phyloP scores from a whole-genome alignment of 1,140 invertebrate species.

The Melitaea cinxia region DNA sequence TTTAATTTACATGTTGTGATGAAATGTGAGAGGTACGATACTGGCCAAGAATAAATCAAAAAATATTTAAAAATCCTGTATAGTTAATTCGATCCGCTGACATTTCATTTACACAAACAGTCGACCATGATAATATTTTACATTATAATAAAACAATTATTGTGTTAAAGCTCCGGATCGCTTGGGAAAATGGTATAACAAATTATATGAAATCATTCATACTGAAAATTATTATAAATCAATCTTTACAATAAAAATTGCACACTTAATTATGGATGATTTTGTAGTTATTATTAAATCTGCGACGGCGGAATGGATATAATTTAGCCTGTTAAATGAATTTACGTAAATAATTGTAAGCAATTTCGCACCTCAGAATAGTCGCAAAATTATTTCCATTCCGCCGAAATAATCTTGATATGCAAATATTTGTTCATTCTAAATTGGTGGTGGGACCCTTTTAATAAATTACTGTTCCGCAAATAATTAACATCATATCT shows the following conservation, averaged over 20 bases:
- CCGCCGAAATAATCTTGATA: slow-evolving; percentile 46
- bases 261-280: slow-evolving; percentile 39
- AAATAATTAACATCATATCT: slow-evolving; percentile 28
- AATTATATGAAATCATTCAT: slow-evolving; percentile 50
- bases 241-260: slow-evolving; percentile 9
- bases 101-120: slow-evolving; percentile 32
- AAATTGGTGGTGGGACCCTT: slow-evolving; percentile 57
- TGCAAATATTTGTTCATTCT: slow-evolving; percentile 48
- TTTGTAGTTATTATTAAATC: slow-evolving; percentile 42
- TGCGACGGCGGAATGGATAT: slow-evolving; percentile 42
- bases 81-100: slow-evolving; percentile 27
- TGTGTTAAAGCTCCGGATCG: slow-evolving; percentile 31
- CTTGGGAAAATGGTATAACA: slow-evolving; percentile 40
- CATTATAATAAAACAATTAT: slow-evolving; percentile 35
- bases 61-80: background rate
- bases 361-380: slow-evolving; percentile 44
- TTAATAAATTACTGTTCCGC: slow-evolving; percentile 33
- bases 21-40: slow-evolving; percentile 51
- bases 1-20: slow-evolving; percentile 38
- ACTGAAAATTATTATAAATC: slow-evolving; percentile 17
- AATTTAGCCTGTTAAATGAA: slow-evolving; percentile 44
- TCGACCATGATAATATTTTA: slow-evolving; percentile 20
- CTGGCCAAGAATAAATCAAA: background rate
- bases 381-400: slow-evolving; percentile 45
- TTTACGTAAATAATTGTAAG: slow-evolving; percentile 41